Evolutionary conservation across 2,113 vertebrate species (phyloP).

Genomic region (Protobothrops mucrosquamatus): DNA sequence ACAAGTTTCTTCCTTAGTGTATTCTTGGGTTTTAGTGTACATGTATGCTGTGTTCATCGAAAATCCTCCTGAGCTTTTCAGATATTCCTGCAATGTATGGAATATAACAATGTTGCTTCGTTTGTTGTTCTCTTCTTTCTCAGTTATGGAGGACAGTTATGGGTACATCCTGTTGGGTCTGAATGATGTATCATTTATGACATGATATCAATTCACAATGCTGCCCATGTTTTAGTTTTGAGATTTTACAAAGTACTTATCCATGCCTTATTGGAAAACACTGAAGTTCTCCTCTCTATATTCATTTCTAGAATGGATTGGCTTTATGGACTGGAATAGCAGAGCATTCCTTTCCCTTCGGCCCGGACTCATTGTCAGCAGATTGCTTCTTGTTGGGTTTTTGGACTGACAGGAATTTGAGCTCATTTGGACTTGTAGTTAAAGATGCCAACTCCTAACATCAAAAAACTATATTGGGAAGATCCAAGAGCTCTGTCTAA

Average conservation of each 20-base stretch:
- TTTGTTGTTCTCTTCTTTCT: neutral
- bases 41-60: neutral
- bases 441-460: neutral
- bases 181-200: neutral
- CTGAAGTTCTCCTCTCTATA: neutral
- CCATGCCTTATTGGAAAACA: neutral
- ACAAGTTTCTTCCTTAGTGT: neutral
- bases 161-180: neutral
- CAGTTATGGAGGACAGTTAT: neutral
- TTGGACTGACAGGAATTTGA: neutral
- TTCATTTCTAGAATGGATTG: neutral
- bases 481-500: neutral
- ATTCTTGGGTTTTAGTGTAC: neutral
- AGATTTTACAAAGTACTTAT: neutral
- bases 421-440: neutral
- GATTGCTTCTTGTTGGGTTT: too few relatives aligned
- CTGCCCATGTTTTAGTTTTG: neutral
- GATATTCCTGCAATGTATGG: neutral
- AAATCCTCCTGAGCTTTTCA: neutral
- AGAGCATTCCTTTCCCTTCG: neutral
- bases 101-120: neutral
- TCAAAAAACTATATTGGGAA: neutral
- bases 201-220: neutral
- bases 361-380: neutral
- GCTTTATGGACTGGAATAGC: neutral